A percentile compares a stretch with the other conserved stretches of the same genome.
Conservation (phyloP, 2,797 vertebrate genomes). For the Hafferia zeledoni region DNA sequence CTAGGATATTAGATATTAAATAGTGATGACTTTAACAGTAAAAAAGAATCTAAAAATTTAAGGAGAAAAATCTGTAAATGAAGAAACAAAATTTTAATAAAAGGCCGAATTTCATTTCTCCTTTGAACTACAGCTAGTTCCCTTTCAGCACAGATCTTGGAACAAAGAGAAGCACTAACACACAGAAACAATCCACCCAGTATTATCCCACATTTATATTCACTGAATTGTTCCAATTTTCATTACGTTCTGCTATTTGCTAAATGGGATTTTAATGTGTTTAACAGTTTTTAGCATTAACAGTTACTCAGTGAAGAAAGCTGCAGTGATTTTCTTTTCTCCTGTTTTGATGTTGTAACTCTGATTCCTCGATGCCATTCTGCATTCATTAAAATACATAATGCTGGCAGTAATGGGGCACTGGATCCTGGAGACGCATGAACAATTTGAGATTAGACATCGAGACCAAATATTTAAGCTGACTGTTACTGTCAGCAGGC, state of each 20-base stretch:
- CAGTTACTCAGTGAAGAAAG: constrained; percentile 68
- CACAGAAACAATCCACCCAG: constrained; percentile 46
- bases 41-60: constrained; percentile 18
- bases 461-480: constrained; percentile 68
- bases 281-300: constrained; percentile 77
- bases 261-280: constrained; percentile 81
- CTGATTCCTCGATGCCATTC: constrained; percentile 59
- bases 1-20: not conserved
- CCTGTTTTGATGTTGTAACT: constrained; percentile 58
- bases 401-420: constrained; percentile 61
- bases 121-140: constrained; percentile 54
- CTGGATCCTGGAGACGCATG: constrained; percentile 47
- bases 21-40: not conserved
- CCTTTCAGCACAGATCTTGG: constrained; percentile 49
- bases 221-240: constrained; percentile 69
- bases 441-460: constrained; percentile 57
- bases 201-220: constrained; percentile 75
- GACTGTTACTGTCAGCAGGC: constrained; percentile 47
- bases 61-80: constrained; percentile 8
- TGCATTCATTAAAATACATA: constrained; percentile 74
- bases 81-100: constrained; percentile 5
- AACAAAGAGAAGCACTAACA: constrained; percentile 65
- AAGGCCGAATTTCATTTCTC: constrained; percentile 53
- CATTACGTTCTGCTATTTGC: constrained; percentile 78
- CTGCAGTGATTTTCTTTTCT: constrained; percentile 29